A percentile compares a stretch with the other conserved stretches of the same genome.
Conservation (phyloP, 2,888 invertebrate genomes). For the Gari tellinella region DNA sequence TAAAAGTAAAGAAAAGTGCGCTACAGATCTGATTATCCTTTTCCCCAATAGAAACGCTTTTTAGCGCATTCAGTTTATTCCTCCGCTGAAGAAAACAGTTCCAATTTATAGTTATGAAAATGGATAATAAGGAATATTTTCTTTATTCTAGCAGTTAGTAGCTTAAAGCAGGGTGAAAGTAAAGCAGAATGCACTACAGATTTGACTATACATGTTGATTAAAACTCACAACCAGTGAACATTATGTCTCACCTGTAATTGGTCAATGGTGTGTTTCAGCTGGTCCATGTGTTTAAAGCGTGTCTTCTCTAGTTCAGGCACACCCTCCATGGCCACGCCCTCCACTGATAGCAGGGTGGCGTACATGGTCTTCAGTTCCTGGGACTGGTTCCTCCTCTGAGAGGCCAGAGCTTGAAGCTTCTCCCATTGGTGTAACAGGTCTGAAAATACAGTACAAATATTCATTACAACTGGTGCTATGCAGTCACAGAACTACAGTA, state of each 20-base stretch:
- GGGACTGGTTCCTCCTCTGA: slow-evolving; percentile 75
- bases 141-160: too few relatives aligned
- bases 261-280: slow-evolving; percentile 45
- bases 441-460: slow-evolving; percentile 56
- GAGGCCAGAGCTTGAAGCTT: slow-evolving; percentile 77
- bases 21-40: too few relatives aligned
- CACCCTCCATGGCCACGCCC: slow-evolving; percentile 36
- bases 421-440: slow-evolving; percentile 77
- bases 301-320: slow-evolving; percentile 43
- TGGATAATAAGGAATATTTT: too few relatives aligned
- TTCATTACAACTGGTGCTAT: too few relatives aligned
- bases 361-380: slow-evolving; percentile 69
- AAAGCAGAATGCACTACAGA: too few relatives aligned
- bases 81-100: too few relatives aligned
- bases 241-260: slow-evolving; percentile 52
- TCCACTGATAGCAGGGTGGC: slow-evolving; percentile 53
- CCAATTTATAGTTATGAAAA: too few relatives aligned
- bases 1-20: too few relatives aligned
- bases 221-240: background rate
- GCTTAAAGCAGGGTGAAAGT: too few relatives aligned
- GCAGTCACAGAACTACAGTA: too few relatives aligned
- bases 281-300: slow-evolving; percentile 63
- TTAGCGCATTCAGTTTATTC: too few relatives aligned
- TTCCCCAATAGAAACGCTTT: too few relatives aligned
- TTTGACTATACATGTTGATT: background rate